Conservation (phyloP, 1,140 invertebrate species). For the Bilobella aurantiaca region DNA sequence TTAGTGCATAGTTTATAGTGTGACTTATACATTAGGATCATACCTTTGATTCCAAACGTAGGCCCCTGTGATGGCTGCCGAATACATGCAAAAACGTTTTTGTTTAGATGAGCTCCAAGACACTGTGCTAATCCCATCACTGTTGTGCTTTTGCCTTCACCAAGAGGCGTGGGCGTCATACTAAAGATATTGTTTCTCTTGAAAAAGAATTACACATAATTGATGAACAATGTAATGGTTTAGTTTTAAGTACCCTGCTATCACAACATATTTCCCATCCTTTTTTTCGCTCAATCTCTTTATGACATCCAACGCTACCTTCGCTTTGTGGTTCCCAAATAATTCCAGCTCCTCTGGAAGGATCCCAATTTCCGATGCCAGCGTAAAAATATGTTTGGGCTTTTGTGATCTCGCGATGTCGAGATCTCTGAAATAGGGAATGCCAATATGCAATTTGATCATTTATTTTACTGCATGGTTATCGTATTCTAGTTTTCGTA, state of each 20-base stretch:
- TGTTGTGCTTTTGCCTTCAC: slow-evolving; percentile 96
- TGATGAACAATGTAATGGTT: too few species aligned
- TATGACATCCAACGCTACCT: slow-evolving; percentile 74
- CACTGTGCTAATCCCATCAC: slow-evolving; percentile 88
- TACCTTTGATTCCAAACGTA: slow-evolving; percentile 28
- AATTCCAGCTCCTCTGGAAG: slow-evolving; percentile 66
- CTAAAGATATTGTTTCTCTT: neutral
- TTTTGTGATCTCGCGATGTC: slow-evolving; percentile 73
- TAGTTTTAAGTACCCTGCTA: slow-evolving; percentile 90
- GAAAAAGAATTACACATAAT: neutral
- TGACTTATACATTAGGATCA: too few species aligned
- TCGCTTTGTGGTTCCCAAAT: slow-evolving; percentile 92
- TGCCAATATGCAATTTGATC: neutral
- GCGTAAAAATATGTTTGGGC: slow-evolving; percentile 66
- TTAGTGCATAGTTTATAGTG: too few species aligned
- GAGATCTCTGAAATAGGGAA: slow-evolving; percentile 69
- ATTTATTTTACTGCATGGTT: neutral
- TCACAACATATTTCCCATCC: slow-evolving; percentile 87
- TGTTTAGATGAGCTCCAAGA: slow-evolving; percentile 67
- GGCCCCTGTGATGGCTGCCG: slow-evolving; percentile 62
- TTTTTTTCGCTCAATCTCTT: slow-evolving; percentile 57
- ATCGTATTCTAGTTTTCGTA: too few species aligned
- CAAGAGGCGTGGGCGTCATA: slow-evolving; percentile 52
- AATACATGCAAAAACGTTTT: slow-evolving; percentile 86
- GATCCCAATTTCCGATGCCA: slow-evolving; percentile 80